A percentile compares a stretch with the other conserved stretches of the same genome.
Conservation (phyloP, 1,140 invertebrate genomes). For the Drosophila nigrodunni region DNA sequence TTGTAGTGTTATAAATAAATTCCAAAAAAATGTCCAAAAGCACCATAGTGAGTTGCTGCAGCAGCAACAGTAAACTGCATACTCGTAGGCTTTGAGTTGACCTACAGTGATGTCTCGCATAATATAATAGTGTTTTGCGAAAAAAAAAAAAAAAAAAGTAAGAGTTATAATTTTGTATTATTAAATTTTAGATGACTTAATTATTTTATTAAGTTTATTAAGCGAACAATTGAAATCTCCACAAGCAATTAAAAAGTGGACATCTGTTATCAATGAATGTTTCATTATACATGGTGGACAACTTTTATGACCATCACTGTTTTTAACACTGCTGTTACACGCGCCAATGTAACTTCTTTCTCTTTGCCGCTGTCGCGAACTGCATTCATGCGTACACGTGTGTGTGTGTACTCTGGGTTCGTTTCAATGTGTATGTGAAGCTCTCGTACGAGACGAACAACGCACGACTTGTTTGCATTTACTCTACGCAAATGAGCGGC, state of each 20-base stretch:
- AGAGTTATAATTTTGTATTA: no score
- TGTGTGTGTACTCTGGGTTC: slow-evolving; percentile 23
- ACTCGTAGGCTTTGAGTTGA: slow-evolving; percentile 32
- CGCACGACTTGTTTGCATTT: slow-evolving; percentile 75
- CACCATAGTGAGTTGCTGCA: slow-evolving; percentile 5
- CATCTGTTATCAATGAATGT: no score
- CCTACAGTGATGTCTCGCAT: slow-evolving; percentile 37
- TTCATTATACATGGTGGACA: background rate
- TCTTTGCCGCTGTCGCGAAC: slow-evolving; percentile 41
- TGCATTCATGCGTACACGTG: slow-evolving; percentile 71
- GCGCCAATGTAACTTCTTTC: slow-evolving; percentile 56
- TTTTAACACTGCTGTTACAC: slow-evolving; percentile 55
- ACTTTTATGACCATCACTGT: slow-evolving; percentile 39
- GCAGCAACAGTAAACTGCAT: slow-evolving; percentile 27
- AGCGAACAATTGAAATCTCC: no score
- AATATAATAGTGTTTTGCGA: background rate
- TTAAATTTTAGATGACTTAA: no score
- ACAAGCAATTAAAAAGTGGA: no score
- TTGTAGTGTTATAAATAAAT: no score
- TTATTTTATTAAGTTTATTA: no score
- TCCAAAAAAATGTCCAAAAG: no score
- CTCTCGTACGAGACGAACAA: slow-evolving; percentile 44
- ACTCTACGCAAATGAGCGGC: slow-evolving; percentile 81
- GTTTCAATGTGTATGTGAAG: slow-evolving; percentile 22
- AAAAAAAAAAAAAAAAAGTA: no score